A percentile compares a stretch with the other conserved stretches of the same genome.
Evolutionary conservation across 1,140 invertebrate species (phyloP).

Genomic region (Drosophila sulfurigaster): DNA sequence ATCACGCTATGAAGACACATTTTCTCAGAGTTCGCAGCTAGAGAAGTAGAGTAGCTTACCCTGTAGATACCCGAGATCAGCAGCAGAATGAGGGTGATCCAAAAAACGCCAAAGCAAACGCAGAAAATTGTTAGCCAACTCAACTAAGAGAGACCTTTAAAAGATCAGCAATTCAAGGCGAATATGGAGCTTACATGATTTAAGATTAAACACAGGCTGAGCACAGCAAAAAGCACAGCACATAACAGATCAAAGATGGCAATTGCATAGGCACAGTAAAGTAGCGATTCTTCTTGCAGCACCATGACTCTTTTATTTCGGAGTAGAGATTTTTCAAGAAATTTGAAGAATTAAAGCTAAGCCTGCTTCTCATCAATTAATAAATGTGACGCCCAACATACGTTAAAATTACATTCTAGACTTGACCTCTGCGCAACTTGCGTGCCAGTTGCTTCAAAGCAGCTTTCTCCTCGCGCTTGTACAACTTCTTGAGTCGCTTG

Average conservation of each 20-base stretch:
- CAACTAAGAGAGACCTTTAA: conserved; percentile 11
- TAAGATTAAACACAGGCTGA: conserved; percentile 35
- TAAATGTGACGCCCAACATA: neutral
- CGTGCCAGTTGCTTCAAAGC: conserved; percentile 28
- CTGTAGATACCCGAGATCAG: conserved; percentile 55
- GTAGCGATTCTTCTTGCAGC: neutral
- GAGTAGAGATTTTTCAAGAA: neutral
- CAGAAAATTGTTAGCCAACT: conserved; percentile 65
- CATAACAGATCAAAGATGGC: conserved; percentile 56
- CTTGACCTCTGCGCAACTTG: conserved; percentile 11
- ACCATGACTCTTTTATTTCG: conserved; percentile 10
- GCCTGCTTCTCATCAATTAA: conserved; percentile 11
- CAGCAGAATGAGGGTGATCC: conserved; percentile 55
- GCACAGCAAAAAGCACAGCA: conserved; percentile 39
- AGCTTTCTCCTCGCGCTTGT: conserved; percentile 32
- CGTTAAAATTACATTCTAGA: neutral
- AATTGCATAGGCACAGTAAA: conserved; percentile 57
- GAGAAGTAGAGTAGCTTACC: conserved; percentile 30
- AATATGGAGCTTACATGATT: conserved; percentile 37
- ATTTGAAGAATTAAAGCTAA: neutral
- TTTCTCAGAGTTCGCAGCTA: too few relatives aligned
- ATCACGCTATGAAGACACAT: conserved; percentile 35
- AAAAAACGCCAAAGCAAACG: conserved; percentile 52
- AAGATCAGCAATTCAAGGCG: neutral
- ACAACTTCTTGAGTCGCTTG: conserved; percentile 28